phyloP scores from a whole-genome alignment of 2,888 invertebrate genomes.

The Saturnia japonica region DNA sequence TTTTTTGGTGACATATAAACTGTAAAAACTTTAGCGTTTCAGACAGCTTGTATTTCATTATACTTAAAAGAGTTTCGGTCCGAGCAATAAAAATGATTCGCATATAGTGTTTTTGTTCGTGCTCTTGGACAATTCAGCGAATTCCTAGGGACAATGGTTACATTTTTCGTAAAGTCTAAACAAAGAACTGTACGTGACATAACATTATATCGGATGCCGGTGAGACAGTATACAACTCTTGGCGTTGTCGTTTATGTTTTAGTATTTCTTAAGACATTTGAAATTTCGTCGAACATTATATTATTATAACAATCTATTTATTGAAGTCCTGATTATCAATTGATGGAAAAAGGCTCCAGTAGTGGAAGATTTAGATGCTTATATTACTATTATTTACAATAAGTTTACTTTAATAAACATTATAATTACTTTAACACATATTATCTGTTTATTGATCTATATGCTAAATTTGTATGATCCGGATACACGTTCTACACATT shows the following conservation, averaged over 20 bases:
- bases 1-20: neutral
- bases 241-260: conserved; percentile 8
- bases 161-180: conserved; percentile 36
- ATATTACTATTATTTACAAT: neutral
- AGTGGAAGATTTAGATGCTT: neutral
- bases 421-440: neutral
- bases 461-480: too few relatives aligned
- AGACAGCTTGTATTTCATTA: conserved; percentile 1
- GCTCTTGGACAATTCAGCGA: conserved; percentile 34
- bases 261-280: neutral
- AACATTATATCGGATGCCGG: conserved; percentile 20
- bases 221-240: conserved; percentile 6
- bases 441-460: too few relatives aligned
- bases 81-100: conserved; percentile 31
- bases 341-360: neutral
- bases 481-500: too few relatives aligned
- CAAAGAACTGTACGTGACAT: conserved; percentile 34
- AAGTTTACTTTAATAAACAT: too few relatives aligned
- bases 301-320: neutral
- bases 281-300: neutral
- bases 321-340: neutral
- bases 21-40: neutral
- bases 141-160: conserved; percentile 38
- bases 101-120: conserved; percentile 37
- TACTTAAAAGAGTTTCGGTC: conserved; percentile 30